Evolutionary conservation across 2,888 invertebrate genomes (phyloP), one percentile per base, ranked within the genome.

Genomic region (Plebejus argus): DNA sequence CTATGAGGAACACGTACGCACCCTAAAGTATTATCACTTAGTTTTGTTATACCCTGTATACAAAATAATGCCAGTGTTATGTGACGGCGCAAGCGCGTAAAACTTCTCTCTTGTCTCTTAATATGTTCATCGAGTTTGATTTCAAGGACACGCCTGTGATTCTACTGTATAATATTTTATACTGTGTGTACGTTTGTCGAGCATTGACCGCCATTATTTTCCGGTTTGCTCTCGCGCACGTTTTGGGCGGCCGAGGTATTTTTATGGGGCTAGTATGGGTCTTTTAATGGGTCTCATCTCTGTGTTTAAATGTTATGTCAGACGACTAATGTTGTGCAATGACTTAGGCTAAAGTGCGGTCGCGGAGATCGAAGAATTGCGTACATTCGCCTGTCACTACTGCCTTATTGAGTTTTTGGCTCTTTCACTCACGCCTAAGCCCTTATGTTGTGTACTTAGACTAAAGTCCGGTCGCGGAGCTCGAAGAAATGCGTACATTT

Each of bases 171-270:
- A 4, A 18, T 53, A 53, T 53, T 18, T 18, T 2, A 10, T 20
- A 12, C 10, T 20, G 66, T 66, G 66, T 66, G 66, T 28, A 66
- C 66, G 66, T 66, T 12, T 23, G 23, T 23, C 66, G 66, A 28
- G 66, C 66, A 33, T 66, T 66, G 66, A 66, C 66, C 66, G 66
- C 66, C 28, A 23, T 61, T 23, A 61, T 4, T 18, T 66, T 66
- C 66, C 66, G 66, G 66, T 66, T 66, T 66, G 66, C 28, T 12
- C 61, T 66, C 10, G 61, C 12, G 28, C 28, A 66, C 66, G 66
- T 28, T 66, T 66, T 66, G 66, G 66, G 66, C 66, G 33, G 66
- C 66, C 66, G 28, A 6, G 66, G 66, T 66, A 66, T 66, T 66
- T 66, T 66, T 66, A 66, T 66, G 66, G 66, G 66, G 15, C 66